Conservation (phyloP, 1,140 invertebrate genomes). For the Laupala kohalensis region DNA sequence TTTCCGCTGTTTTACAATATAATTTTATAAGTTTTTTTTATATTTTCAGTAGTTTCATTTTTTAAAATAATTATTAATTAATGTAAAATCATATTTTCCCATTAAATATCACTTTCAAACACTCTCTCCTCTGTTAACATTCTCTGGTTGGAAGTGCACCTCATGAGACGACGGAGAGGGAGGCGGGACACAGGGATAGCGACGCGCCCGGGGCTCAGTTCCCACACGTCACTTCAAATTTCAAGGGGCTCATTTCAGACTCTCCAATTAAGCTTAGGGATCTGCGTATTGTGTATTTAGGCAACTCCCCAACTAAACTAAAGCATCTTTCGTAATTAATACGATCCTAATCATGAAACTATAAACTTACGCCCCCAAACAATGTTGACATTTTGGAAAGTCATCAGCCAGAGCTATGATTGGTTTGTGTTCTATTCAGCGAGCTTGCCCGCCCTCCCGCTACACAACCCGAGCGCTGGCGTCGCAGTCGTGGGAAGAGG, state of each 20-base stretch:
- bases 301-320: slow-evolving; percentile 5
- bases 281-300: slow-evolving; percentile 9
- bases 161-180: background rate
- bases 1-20: too few relatives aligned
- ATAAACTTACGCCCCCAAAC: slow-evolving; percentile 2
- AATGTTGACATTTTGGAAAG: slow-evolving; percentile 10
- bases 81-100: too few relatives aligned
- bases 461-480: background rate
- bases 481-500: background rate
- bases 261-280: slow-evolving; percentile 12
- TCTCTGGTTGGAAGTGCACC: too few relatives aligned
- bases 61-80: too few relatives aligned
- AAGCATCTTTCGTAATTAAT: slow-evolving; percentile 10
- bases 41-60: too few relatives aligned
- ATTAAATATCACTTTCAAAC: too few relatives aligned
- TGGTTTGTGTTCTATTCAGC: background rate
- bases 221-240: slow-evolving; percentile 8
- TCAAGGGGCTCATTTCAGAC: slow-evolving; percentile 1
- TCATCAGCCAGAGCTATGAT: slow-evolving; percentile 3
- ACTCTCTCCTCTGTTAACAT: too few relatives aligned
- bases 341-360: slow-evolving; percentile 9
- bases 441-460: too few relatives aligned
- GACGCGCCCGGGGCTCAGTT: background rate
- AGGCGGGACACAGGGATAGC: background rate
- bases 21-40: too few relatives aligned